Conservation (phyloP, 2,797 vertebrate genomes). For the Amazonetta brasiliensis region DNA sequence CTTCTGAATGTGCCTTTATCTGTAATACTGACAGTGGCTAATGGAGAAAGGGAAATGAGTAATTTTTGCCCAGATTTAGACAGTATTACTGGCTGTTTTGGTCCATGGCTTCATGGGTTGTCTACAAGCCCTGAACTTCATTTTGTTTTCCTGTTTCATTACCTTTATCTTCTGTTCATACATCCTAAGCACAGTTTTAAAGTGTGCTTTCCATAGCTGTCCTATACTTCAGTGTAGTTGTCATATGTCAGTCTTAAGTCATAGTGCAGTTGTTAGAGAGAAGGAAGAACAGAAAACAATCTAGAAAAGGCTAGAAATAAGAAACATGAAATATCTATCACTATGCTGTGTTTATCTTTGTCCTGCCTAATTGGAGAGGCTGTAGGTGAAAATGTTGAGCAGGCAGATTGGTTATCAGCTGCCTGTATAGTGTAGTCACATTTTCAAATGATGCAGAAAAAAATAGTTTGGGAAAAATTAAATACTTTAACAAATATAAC, state of each 20-base stretch:
- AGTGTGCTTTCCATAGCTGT: not conserved
- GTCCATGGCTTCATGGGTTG: not conserved
- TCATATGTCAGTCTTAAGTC: not conserved
- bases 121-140: not conserved
- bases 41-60: not conserved
- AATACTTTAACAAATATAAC: not conserved
- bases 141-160: not conserved
- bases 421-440: not conserved
- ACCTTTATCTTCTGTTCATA: not conserved
- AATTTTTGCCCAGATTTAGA: not conserved
- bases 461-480: not conserved
- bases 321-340: not conserved
- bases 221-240: not conserved
- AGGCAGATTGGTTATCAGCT: not conserved
- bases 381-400: not conserved
- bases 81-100: not conserved
- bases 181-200: not conserved
- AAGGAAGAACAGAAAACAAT: not conserved
- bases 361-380: not conserved
- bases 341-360: not conserved
- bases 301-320: not conserved
- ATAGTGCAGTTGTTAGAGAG: not conserved
- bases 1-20: not conserved
- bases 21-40: not conserved
- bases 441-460: fast-evolving